Conservation (phyloP, 2,888 invertebrate species). For the Cistogaster globosa region DNA sequence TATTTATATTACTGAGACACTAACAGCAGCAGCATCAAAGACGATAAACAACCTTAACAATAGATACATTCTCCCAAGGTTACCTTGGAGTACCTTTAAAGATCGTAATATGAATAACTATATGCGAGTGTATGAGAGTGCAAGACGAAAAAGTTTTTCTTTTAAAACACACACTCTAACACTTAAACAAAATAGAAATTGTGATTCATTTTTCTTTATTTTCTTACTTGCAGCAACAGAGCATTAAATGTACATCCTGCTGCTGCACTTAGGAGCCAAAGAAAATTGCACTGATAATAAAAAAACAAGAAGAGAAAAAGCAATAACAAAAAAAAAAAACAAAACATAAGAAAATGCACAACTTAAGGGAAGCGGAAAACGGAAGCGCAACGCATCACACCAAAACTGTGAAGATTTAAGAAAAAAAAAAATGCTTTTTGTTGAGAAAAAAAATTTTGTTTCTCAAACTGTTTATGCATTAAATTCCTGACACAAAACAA, state of each 20-base stretch:
- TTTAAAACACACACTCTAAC: neutral
- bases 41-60: conserved; percentile 50
- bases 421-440: conserved; percentile 29
- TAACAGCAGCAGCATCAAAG: conserved; percentile 5
- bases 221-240: conserved; percentile 17
- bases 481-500: conserved; percentile 43
- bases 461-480: conserved; percentile 30
- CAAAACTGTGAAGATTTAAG: conserved; percentile 63
- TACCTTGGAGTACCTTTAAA: conserved; percentile 63
- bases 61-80: conserved; percentile 65
- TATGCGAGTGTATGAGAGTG: conserved; percentile 4
- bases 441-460: conserved; percentile 16
- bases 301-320: conserved; percentile 1
- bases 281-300: conserved; percentile 32
- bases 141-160: conserved; percentile 37
- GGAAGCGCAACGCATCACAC: conserved; percentile 71
- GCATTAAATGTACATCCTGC: conserved; percentile 72
- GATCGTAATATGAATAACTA: conserved; percentile 15
- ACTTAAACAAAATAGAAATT: conserved; percentile 31
- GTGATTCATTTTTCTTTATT: conserved; percentile 25
- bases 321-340: conserved; percentile 7
- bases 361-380: conserved; percentile 67
- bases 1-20: conserved; percentile 30
- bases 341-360: conserved; percentile 58
- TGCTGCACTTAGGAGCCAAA: conserved; percentile 62